Percentiles rank a stretch among this genome's conserved stretches.
These are phyloP conservation scores for Leptopilina myrica DNA, from an alignment of 2,888 invertebrate species.

Conservation along the genomic window DNA sequence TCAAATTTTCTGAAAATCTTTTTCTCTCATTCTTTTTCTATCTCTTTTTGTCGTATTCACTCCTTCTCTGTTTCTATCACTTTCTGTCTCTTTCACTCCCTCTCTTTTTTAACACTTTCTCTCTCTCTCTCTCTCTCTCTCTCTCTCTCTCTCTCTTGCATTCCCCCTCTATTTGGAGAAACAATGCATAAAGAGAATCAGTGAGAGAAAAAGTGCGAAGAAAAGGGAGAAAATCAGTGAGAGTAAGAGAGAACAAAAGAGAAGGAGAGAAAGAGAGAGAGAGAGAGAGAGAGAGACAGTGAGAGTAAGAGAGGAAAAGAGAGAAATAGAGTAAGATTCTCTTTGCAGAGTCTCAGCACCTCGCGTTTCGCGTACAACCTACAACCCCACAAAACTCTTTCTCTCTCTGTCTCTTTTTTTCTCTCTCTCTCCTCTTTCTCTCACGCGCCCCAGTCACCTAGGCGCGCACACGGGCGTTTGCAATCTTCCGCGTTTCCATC, in stretches of 20 bases:
- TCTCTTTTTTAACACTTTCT: too few species aligned
- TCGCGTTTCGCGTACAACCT: conserved; percentile 27
- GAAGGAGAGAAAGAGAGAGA: not conserved
- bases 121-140: not conserved
- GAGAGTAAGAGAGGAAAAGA: not conserved
- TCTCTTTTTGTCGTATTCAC: too few species aligned
- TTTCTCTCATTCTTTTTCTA: too few species aligned
- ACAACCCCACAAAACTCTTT: conserved; percentile 39
- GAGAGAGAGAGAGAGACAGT: not conserved
- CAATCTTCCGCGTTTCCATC: conserved; percentile 55
- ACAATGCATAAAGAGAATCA: not conserved
- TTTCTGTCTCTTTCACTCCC: not conserved
- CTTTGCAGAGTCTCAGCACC: conserved; percentile 11
- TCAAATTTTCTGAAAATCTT: too few species aligned
- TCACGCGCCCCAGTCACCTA: conserved; percentile 29
- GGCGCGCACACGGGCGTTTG: conserved; percentile 46
- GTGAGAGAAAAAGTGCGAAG: not conserved
- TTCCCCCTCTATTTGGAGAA: too few species aligned
- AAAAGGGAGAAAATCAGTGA: not conserved
- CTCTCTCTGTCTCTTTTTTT: too few species aligned
- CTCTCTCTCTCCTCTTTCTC: conserved; percentile 11
- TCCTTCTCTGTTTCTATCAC: not conserved
- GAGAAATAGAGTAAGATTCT: conserved; percentile 1
- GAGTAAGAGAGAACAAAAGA: not conserved
- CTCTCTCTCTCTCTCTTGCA: too few species aligned